Evolutionary conservation across 2,113 vertebrate species (phyloP), one percentile per base, ranked within the genome.

Genomic region (Archilochus colubris): DNA sequence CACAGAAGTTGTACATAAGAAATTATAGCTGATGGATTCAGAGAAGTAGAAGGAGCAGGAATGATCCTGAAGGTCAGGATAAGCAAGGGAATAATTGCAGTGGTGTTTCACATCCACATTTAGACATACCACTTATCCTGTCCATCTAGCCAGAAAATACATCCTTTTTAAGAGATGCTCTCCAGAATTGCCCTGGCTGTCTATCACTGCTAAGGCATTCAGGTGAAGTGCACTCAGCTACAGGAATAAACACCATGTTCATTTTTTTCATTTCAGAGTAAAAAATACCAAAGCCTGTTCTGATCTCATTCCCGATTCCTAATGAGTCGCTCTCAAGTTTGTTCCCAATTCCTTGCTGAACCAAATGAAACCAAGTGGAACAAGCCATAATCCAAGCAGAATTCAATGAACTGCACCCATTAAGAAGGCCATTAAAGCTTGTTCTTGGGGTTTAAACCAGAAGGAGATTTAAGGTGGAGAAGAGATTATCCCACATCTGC

Each of bases 1-100:
- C 97, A 98, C 96, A 95, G 95, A 97, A 96, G 94, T 67, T 64
- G 95, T 36, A 43, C 23, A 54, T 73, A 86, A 96, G 72, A 94
- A 91, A 84, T 88, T 67, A 77, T 25, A 90, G 68, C 1, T 76
- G 62, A 89, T 73, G 62, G 80, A 77, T 93, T 97, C 36, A 92
- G 76, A 21, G 54, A 93, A 84, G 91, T 54, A 72, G 82, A 94
- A 97, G 72, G 82, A 93, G 75, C 61, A 93, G 84, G 63, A 82
- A 36, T 9, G 72, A 79, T 73, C 84, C 75, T 70, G 57, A 88
- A 86, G 77, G 84, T 22, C 33, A 79, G 82, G 16, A 4, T 61
- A n/a, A 94, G 91, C 36, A 48, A 81, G 62, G 48, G 51, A 80
- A n/a, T 74, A 30, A 78, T 15, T 68, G 14, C 88, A 89, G 63